phyloP scores from a whole-genome alignment of 2,113 vertebrate species.

The Trogon melanurus region DNA sequence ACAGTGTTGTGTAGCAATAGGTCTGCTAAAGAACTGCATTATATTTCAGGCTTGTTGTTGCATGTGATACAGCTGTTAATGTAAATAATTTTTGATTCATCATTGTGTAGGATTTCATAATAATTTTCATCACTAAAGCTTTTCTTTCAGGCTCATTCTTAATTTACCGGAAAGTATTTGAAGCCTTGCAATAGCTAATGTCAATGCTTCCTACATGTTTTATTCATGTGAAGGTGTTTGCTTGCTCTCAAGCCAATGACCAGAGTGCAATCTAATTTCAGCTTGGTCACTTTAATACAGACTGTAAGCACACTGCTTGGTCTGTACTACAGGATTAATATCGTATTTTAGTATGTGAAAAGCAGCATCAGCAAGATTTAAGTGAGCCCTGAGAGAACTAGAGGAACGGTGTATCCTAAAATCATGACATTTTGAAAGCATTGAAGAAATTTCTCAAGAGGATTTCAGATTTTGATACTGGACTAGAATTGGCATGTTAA shows the following conservation, averaged over 20 bases:
- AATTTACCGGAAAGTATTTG: not conserved
- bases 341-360: not conserved
- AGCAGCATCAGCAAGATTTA: not conserved
- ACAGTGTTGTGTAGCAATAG: not conserved
- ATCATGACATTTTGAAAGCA: constrained; percentile 26
- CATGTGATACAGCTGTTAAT: not conserved
- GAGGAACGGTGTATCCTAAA: not conserved
- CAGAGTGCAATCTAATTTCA: not conserved
- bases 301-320: not conserved
- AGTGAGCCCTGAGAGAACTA: not conserved
- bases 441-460: not conserved
- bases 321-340: not conserved
- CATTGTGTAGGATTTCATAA: not conserved
- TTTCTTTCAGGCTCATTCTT: not conserved
- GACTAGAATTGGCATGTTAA: constrained; percentile 11
- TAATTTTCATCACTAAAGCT: not conserved
- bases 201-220: not conserved
- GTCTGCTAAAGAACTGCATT: not conserved
- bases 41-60: not conserved
- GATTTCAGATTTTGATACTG: constrained; percentile 64
- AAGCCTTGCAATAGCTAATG: not conserved
- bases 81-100: not conserved
- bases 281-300: not conserved
- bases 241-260: not conserved
- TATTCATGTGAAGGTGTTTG: not conserved